Percentiles rank a stretch among this genome's conserved stretches.
Evolutionary conservation across 2,888 invertebrate genomes (phyloP).

Genomic region (Penaeus monodon): DNA sequence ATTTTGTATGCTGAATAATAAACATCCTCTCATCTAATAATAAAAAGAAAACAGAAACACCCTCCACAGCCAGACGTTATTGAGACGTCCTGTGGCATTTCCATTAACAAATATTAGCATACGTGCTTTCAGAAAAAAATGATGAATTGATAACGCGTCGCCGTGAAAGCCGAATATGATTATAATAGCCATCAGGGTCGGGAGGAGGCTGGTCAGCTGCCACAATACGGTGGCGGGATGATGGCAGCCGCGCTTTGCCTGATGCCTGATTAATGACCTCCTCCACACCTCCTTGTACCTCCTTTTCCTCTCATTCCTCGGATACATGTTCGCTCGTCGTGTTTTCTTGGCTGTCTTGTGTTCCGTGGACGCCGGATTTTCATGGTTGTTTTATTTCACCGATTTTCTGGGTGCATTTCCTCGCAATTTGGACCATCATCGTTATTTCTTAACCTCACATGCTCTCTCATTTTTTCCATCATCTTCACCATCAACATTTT

Average conservation of each 20-base stretch:
- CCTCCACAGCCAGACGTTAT: neutral
- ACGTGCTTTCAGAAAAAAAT: neutral
- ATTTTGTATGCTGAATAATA: too few species aligned
- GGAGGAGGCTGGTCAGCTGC: neutral
- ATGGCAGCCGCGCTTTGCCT: too few species aligned
- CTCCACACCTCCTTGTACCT: too few species aligned
- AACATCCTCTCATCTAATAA: too few species aligned
- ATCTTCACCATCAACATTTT: neutral
- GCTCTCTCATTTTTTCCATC: neutral
- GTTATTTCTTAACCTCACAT: neutral
- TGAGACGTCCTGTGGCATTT: constrained; percentile 4
- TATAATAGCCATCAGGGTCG: constrained; percentile 5
- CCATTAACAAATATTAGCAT: constrained; percentile 41
- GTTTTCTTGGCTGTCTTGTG: too few species aligned
- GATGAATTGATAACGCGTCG: constrained; percentile 18
- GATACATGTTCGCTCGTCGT: too few species aligned
- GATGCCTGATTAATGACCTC: too few species aligned
- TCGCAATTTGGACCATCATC: neutral
- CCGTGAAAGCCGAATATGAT: constrained; percentile 22
- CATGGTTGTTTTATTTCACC: neutral
- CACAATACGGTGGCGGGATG: too few species aligned
- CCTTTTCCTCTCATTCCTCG: too few species aligned
- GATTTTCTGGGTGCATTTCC: constrained; percentile 21
- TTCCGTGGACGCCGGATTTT: too few species aligned
- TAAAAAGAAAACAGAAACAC: too few species aligned